Evolutionary conservation across 2,113 vertebrate species (phyloP).

Genomic region (Bothrops jararaca): DNA sequence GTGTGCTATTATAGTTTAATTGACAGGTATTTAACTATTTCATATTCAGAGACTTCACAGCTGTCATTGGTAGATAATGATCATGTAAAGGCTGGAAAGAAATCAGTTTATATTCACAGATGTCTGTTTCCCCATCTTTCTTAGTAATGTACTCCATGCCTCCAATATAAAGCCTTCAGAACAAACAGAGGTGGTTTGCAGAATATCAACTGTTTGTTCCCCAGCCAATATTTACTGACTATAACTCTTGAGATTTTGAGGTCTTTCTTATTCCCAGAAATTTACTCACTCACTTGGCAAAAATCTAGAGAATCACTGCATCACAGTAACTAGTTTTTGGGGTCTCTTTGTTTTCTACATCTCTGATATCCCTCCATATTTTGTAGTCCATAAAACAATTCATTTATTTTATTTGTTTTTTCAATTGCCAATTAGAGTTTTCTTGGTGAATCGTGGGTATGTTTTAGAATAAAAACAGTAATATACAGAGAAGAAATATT

Average conservation of each 20-base stretch:
- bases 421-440: neutral
- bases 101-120: conserved; percentile 19
- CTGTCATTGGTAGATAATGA: conserved; percentile 11
- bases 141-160: neutral
- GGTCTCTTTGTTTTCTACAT: neutral
- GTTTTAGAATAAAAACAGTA: neutral
- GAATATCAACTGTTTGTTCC: neutral
- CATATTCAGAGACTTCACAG: conserved; percentile 32
- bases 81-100: conserved; percentile 12
- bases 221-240: neutral
- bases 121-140: neutral
- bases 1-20: conserved; percentile 29
- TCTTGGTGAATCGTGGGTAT: neutral
- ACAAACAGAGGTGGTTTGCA: conserved; percentile 17
- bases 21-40: conserved; percentile 31
- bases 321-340: neutral
- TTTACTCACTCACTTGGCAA: neutral
- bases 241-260: neutral
- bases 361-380: neutral
- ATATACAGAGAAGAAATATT: neutral
- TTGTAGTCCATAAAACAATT: neutral
- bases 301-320: neutral
- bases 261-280: neutral
- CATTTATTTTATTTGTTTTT: neutral
- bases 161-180: neutral